A percentile compares a stretch with the other conserved stretches of the same genome.
phyloP scores from a whole-genome alignment of 2,797 vertebrate species.

The Gallinago solitaria region DNA sequence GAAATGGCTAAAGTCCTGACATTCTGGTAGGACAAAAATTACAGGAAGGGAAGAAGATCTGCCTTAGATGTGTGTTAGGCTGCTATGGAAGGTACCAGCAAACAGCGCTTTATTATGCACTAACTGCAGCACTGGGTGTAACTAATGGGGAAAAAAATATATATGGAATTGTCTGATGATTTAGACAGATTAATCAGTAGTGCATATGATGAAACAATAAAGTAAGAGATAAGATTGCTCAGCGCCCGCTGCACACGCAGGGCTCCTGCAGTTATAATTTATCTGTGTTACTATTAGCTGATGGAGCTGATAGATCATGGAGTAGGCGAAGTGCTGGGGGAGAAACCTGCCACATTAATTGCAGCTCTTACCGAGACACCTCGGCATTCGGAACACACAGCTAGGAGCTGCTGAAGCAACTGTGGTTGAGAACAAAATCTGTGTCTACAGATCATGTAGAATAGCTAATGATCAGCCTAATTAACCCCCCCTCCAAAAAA shows the following conservation, averaged over 20 bases:
- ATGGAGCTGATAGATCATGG: background rate
- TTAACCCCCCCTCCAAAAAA: constrained; percentile 31
- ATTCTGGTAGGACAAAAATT: background rate
- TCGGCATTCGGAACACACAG: background rate
- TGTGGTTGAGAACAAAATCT: background rate
- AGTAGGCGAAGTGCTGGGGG: background rate
- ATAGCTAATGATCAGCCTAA: constrained; percentile 70
- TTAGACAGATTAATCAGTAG: background rate
- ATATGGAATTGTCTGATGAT: background rate
- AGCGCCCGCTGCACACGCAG: background rate
- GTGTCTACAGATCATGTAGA: constrained; percentile 42
- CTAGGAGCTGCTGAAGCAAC: background rate
- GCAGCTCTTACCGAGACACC: background rate
- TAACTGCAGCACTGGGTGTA: background rate
- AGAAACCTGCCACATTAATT: background rate
- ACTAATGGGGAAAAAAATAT: background rate
- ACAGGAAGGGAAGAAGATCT: background rate
- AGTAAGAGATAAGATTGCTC: background rate
- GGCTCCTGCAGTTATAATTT: background rate
- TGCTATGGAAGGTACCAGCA: background rate
- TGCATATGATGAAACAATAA: background rate
- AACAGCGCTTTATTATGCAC: background rate
- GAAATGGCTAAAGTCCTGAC: background rate
- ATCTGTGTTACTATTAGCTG: background rate
- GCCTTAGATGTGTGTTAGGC: background rate